phyloP scores from a whole-genome alignment of 2,888 invertebrate genomes.

The Cordilura impudica region DNA sequence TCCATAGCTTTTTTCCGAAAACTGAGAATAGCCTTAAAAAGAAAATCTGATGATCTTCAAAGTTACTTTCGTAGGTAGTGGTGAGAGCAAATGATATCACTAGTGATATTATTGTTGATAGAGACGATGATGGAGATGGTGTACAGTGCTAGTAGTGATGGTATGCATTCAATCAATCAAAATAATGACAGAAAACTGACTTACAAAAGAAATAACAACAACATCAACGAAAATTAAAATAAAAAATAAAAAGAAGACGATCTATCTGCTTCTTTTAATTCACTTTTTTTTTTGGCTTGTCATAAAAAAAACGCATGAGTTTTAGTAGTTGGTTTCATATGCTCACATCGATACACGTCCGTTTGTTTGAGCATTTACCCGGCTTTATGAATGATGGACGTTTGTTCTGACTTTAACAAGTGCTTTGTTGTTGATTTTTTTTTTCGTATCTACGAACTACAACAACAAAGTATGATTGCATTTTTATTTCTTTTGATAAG shows the following conservation, averaged over 20 bases:
- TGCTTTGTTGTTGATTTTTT: slow-evolving; percentile 35
- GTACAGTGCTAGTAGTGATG: slow-evolving; percentile 6
- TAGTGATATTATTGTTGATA: slow-evolving; percentile 40
- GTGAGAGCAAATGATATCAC: slow-evolving; percentile 49
- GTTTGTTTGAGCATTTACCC: slow-evolving; percentile 1
- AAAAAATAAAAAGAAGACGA: slow-evolving; percentile 28
- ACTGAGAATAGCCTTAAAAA: slow-evolving; percentile 5
- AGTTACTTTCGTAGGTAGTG: background rate
- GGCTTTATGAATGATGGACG: slow-evolving; percentile 50
- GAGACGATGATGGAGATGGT: slow-evolving; percentile 27
- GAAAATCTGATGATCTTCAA: background rate
- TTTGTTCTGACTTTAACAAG: slow-evolving; percentile 54
- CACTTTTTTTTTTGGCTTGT: background rate
- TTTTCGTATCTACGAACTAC: slow-evolving; percentile 10
- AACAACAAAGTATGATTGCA: slow-evolving; percentile 43
- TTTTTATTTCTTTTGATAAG: slow-evolving; percentile 39
- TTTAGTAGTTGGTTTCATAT: slow-evolving; percentile 13
- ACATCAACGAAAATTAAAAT: slow-evolving; percentile 37
- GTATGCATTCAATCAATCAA: slow-evolving; percentile 67
- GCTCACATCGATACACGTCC: slow-evolving; percentile 8
- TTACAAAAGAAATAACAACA: slow-evolving; percentile 57
- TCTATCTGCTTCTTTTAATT: slow-evolving; percentile 27
- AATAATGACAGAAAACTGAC: slow-evolving; percentile 66
- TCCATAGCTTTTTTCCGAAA: no score
- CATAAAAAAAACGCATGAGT: background rate